phyloP scores from a whole-genome alignment of 2,888 invertebrate genomes.

The Apotomis betuletana region DNA sequence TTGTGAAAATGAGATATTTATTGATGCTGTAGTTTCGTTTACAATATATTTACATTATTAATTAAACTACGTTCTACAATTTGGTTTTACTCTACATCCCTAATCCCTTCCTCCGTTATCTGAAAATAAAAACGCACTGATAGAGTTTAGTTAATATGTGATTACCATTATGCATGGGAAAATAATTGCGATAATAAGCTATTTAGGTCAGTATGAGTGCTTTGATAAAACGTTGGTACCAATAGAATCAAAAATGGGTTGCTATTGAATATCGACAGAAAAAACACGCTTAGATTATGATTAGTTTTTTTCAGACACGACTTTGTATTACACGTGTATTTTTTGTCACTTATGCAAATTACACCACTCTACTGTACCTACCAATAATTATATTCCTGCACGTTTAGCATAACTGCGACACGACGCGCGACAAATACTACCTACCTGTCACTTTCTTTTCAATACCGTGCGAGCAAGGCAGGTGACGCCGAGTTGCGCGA shows the following conservation, averaged over 20 bases:
- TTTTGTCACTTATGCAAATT: background rate
- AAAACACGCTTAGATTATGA: no score
- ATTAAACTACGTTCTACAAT: slow-evolving; percentile 77
- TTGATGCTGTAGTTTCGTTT: slow-evolving; percentile 83
- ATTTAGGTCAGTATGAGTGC: background rate
- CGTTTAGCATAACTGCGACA: no score
- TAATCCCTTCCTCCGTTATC: slow-evolving; percentile 79
- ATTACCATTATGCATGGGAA: background rate
- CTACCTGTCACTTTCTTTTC: no score
- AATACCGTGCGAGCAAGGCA: no score
- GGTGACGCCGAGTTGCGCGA: no score
- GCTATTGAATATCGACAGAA: no score
- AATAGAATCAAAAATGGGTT: no score
- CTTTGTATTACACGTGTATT: background rate
- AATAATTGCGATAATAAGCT: background rate
- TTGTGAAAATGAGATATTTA: slow-evolving; percentile 82
- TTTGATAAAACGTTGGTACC: no score
- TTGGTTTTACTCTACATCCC: slow-evolving; percentile 67
- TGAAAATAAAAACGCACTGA: slow-evolving; percentile 55
- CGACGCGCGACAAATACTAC: no score
- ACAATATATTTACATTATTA: slow-evolving; percentile 76
- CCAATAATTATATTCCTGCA: no score
- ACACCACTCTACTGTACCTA: no score
- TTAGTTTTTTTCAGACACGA: no score
- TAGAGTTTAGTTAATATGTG: background rate